A percentile compares a stretch with the other conserved stretches of the same genome.
phyloP scores from a whole-genome alignment of 2,888 invertebrate genomes.

The Pseudococcus jackbeardsleyi region DNA sequence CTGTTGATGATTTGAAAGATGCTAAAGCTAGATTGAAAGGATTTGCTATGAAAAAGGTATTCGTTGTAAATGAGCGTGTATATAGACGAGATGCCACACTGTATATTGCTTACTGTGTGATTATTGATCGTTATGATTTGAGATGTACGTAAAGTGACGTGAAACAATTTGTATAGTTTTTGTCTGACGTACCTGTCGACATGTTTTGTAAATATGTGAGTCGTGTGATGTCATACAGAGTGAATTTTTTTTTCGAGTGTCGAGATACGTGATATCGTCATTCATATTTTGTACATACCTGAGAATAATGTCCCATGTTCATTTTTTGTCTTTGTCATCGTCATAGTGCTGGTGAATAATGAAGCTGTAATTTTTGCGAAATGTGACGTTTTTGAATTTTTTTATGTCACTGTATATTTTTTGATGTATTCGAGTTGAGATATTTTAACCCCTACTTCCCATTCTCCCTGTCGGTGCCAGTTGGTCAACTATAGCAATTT shows the following conservation, averaged over 20 bases:
- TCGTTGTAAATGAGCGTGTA: slow-evolving; percentile 19
- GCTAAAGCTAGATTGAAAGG: slow-evolving; percentile 64
- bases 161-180: slow-evolving; percentile 11
- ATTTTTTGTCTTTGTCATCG: neutral
- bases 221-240: neutral
- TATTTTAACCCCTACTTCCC: neutral
- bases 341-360: neutral
- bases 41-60: slow-evolving; percentile 63
- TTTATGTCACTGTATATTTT: neutral
- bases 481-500: too few relatives aligned
- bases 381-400: neutral
- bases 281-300: neutral
- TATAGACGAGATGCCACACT: neutral
- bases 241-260: neutral
- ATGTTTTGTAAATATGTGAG: slow-evolving; percentile 29
- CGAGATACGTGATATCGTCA: neutral
- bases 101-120: slow-evolving; percentile 33
- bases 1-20: slow-evolving; percentile 62
- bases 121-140: neutral
- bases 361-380: neutral
- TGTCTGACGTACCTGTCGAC: neutral
- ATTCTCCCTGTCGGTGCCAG: too few relatives aligned
- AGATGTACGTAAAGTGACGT: slow-evolving; percentile 28
- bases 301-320: too few relatives aligned
- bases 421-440: neutral